These are phyloP conservation scores for Selene dorsalis DNA, from an alignment of 2,797 vertebrate species.

Conservation along the genomic window DNA sequence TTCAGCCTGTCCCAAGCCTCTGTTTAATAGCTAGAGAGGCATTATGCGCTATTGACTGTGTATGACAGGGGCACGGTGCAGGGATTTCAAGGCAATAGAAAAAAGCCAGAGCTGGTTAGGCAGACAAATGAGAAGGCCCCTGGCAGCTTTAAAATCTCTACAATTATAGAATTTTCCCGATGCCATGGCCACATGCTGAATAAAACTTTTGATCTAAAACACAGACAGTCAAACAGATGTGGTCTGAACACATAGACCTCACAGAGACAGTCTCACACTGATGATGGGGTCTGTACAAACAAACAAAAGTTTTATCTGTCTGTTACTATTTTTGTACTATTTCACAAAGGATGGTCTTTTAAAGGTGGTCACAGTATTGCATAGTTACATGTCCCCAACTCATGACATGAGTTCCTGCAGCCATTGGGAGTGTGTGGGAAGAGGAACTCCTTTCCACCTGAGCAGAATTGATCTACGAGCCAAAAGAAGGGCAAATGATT, in stretches of 20 bases:
- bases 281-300: background rate
- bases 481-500: too few relatives aligned
- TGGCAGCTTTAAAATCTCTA: constrained; percentile 63
- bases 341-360: too few relatives aligned
- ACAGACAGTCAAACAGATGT: background rate
- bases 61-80: constrained; percentile 39
- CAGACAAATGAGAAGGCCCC: constrained; percentile 65
- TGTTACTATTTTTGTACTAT: background rate
- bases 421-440: too few relatives aligned
- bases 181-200: constrained; percentile 33
- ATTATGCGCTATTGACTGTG: constrained; percentile 56
- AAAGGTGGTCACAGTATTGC: too few relatives aligned
- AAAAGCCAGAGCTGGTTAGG: constrained; percentile 60
- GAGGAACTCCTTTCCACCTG: too few relatives aligned
- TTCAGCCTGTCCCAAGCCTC: constrained; percentile 43
- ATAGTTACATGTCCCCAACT: too few relatives aligned
- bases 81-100: constrained; percentile 51
- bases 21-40: constrained; percentile 59
- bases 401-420: too few relatives aligned
- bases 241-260: constrained; percentile 7
- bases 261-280: background rate
- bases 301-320: background rate
- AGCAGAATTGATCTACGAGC: too few relatives aligned
- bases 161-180: constrained; percentile 57
- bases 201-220: constrained; percentile 39